Conservation (phyloP, 2,888 invertebrate species). For the Itoplectis maculator region DNA sequence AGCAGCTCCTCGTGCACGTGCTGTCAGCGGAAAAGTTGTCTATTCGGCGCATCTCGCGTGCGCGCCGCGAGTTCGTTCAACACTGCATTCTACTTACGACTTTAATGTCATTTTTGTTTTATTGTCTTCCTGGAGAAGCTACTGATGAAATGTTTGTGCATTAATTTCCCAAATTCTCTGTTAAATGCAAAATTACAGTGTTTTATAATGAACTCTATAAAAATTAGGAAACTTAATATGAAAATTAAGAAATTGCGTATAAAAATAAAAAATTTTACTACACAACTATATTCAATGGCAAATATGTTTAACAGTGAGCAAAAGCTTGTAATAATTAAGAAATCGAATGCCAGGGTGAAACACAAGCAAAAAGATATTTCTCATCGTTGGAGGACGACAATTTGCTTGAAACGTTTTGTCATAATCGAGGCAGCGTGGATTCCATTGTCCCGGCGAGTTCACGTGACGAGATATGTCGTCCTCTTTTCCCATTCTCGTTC, state of each 20-base stretch:
- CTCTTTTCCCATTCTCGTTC: constrained; percentile 8
- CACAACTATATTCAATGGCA: too few relatives aligned
- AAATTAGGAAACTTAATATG: too few relatives aligned
- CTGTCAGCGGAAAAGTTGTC: constrained; percentile 20
- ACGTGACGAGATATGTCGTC: constrained; percentile 7
- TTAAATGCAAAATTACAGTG: too few relatives aligned
- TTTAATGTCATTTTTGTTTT: neutral
- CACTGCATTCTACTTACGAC: constrained; percentile 20
- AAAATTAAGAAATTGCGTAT: too few relatives aligned
- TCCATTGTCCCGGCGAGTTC: neutral
- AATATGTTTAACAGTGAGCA: too few relatives aligned
- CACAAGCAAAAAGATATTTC: neutral
- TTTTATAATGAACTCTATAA: too few relatives aligned
- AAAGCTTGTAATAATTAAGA: neutral
- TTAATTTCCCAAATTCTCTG: too few relatives aligned
- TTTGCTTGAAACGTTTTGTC: neutral
- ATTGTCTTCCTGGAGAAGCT: constrained; percentile 3
- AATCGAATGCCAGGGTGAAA: neutral
- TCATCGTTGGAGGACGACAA: neutral
- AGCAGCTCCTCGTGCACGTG: constrained; percentile 19
- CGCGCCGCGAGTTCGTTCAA: constrained; percentile 24
- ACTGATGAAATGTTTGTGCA: neutral
- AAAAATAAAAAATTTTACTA: too few relatives aligned
- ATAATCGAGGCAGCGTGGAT: neutral
- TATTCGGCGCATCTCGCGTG: constrained; percentile 50